phyloP scores from a whole-genome alignment of 2,797 vertebrate species.

The Manis javanica region DNA sequence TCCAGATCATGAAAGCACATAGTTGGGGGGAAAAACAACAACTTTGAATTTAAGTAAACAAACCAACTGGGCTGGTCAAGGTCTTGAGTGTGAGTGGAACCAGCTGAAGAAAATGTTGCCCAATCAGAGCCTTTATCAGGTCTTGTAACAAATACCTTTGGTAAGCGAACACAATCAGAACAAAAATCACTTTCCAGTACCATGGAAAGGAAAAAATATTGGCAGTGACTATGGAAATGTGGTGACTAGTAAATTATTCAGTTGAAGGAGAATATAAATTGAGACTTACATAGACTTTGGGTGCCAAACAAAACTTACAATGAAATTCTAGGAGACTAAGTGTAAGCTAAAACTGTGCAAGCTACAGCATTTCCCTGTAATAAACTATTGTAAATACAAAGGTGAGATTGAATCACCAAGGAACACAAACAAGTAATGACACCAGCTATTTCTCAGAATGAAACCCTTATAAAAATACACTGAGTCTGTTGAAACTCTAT shows the following conservation, averaged over 20 bases:
- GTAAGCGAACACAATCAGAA: slow-evolving; percentile 49
- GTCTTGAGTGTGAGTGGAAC: slow-evolving; percentile 40
- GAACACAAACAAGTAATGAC: background rate
- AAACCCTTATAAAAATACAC: slow-evolving; percentile 18
- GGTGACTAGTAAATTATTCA: slow-evolving; percentile 65
- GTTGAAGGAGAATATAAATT: slow-evolving; percentile 51
- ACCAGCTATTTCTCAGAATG: slow-evolving; percentile 10
- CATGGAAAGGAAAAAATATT: slow-evolving; percentile 54
- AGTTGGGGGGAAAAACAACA: background rate
- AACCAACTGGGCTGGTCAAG: background rate
- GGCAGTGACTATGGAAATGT: slow-evolving; percentile 71
- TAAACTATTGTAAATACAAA: background rate
- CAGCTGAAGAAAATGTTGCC: slow-evolving; percentile 43
- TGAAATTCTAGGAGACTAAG: slow-evolving; percentile 70
- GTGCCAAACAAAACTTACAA: slow-evolving; percentile 72
- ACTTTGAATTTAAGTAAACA: slow-evolving; percentile 51
- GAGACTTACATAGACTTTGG: slow-evolving; percentile 18
- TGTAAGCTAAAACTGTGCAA: slow-evolving; percentile 42
- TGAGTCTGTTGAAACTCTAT: background rate
- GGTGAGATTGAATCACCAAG: background rate
- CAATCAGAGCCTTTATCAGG: background rate
- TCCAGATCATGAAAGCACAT: slow-evolving; percentile 58
- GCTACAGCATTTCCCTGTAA: background rate
- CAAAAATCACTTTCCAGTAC: slow-evolving; percentile 61
- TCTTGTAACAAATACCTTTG: slow-evolving; percentile 58